These are phyloP conservation scores for Centropyge bicolor DNA, from an alignment of 2,797 vertebrate genomes.

Conservation along the genomic window DNA sequence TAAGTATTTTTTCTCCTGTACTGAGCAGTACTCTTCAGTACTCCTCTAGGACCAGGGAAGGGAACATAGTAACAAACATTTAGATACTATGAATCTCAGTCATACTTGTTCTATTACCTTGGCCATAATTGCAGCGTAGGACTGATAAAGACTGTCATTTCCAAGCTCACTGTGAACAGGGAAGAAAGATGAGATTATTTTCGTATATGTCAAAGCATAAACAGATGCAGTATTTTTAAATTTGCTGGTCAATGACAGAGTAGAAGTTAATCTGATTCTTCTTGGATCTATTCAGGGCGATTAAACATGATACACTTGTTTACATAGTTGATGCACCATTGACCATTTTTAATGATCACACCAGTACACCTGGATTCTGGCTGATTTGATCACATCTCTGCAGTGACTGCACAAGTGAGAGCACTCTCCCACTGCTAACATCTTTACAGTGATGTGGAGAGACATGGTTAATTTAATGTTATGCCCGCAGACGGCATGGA, in stretches of 20 bases:
- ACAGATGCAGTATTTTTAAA: background rate
- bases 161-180: constrained; percentile 85
- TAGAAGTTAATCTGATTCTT: background rate
- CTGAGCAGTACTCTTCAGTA: no score
- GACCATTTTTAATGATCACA: constrained; percentile 25
- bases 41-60: background rate
- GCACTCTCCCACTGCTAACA: background rate
- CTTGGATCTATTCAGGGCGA: constrained; percentile 1
- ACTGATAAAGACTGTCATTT: constrained; percentile 90
- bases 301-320: background rate
- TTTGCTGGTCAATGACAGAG: background rate
- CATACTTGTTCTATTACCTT: constrained; percentile 84
- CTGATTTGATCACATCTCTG: constrained; percentile 40
- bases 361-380: constrained; percentile 3
- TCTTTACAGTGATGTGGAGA: constrained; percentile 16
- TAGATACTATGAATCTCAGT: background rate
- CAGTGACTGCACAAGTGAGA: background rate
- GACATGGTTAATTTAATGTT: constrained; percentile 7
- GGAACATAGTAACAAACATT: background rate
- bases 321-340: constrained; percentile 4
- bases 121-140: constrained; percentile 94
- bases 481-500: background rate
- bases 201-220: background rate
- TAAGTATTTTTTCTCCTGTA: background rate
- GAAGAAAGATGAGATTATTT: background rate